phyloP scores from a whole-genome alignment of 2,888 invertebrate genomes.

The Euclidia mi region DNA sequence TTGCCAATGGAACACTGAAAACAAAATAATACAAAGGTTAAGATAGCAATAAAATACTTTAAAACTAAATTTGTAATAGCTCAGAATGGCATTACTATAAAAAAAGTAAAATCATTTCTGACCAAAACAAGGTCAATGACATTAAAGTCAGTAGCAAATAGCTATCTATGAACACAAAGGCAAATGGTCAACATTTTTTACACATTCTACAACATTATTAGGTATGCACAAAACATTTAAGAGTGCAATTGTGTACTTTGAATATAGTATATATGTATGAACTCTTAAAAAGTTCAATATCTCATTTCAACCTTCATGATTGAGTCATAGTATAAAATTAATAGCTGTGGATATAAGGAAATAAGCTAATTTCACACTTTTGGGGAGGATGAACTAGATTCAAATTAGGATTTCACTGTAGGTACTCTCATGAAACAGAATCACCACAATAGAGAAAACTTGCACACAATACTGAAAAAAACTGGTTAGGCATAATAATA shows the following conservation, averaged over 20 bases:
- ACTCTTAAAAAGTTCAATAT: constrained; percentile 5
- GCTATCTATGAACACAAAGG: constrained; percentile 39
- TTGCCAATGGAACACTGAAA: constrained; percentile 99
- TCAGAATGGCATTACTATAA: no score
- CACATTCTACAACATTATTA: background rate
- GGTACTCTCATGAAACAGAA: no score
- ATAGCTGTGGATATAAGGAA: background rate
- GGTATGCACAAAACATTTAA: background rate
- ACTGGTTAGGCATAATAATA: no score
- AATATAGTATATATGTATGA: no score
- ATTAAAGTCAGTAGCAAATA: constrained; percentile 37
- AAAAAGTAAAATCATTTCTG: constrained; percentile 35
- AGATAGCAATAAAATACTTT: constrained; percentile 13
- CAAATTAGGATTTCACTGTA: background rate
- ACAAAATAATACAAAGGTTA: constrained; percentile 63
- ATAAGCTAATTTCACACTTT: background rate
- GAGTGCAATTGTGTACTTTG: background rate
- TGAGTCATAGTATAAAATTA: constrained; percentile 7
- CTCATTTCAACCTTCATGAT: constrained; percentile 5
- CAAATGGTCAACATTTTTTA: constrained; percentile 8
- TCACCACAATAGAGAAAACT: background rate
- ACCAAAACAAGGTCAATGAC: constrained; percentile 63
- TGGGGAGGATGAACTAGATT: background rate
- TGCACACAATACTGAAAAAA: no score
- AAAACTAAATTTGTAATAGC: constrained; percentile 9